Conservation (phyloP, 2,113 vertebrate species). For the Pollimyrus isidori region DNA sequence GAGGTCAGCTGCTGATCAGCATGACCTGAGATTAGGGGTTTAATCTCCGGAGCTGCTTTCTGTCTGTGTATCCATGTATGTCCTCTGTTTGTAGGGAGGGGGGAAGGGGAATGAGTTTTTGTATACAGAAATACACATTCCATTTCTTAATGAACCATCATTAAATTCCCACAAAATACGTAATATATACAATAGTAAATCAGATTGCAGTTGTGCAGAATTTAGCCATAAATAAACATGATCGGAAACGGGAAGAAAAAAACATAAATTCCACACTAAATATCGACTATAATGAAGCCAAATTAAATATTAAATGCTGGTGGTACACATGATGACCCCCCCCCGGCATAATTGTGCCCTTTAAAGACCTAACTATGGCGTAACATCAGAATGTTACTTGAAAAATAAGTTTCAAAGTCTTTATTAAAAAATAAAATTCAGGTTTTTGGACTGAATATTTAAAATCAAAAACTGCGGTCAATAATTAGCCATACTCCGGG, state of each 20-base stretch:
- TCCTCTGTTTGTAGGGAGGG: not conserved
- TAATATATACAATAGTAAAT: not conserved
- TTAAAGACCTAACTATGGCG: not conserved
- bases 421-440: not conserved
- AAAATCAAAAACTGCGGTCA: not conserved
- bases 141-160: not conserved
- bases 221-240: not conserved
- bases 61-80: not conserved
- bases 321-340: not conserved
- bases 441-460: not conserved
- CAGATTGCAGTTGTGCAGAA: not conserved
- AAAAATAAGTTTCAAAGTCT: not conserved
- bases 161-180: not conserved
- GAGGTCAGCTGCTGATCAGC: not conserved
- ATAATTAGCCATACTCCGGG: not conserved
- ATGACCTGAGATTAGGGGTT: constrained; percentile 4
- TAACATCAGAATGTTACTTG: not conserved
- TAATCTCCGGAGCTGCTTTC: not conserved
- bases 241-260: not conserved
- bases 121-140: not conserved
- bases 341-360: not conserved
- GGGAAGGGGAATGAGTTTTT: not conserved
- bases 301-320: not conserved
- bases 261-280: not conserved
- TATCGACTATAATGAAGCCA: not conserved